Base-by-base conservation (phyloP, 2,113 vertebrate species). In the Gnathonemus echidnorhynchus region DNA sequence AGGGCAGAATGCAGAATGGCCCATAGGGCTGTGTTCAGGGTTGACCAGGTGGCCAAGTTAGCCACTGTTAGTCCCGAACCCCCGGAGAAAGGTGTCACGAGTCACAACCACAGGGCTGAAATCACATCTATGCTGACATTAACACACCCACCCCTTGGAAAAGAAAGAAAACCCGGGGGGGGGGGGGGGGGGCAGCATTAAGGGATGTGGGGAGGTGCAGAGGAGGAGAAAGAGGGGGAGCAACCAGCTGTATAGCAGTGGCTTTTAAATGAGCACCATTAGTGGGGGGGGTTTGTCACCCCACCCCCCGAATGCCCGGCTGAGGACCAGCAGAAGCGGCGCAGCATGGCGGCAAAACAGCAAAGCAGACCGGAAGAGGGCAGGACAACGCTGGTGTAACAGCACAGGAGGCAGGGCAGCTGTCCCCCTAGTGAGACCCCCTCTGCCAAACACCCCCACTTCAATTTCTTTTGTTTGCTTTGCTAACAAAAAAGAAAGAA, bases 301-400 rank as follows among this genome's bases (percentile, higher is more conserved):
- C 19, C 53, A 62, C 53, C 52, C 53, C 46, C 50, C 21, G 39
- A 58, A 58, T 35, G 70, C 70, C 70, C 15, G 50, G 86, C 87
- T 88, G 53, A 58, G 15, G 70, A 39, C 15, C 53, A 9, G 48
- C 48, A 87, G 85, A 88, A 88, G 87, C 31, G 0, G 42, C 9
- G 53, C 35, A 62, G 52, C 19, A 88, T 58, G 53, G 6, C 21
- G 5, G 49, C 45, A 80, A 35, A 46, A 74, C n/a, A 88, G 48
- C 21, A 42, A 50, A 83, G 31, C 35, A 56, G 77, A 84, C 62
- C 3, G 24, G 6, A 15, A 50, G 35, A 50, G 19, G 70, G 17
- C 17, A 74, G 56, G 74, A 15, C 92, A 93, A 94, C 92, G 94
- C 94, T 91, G 92, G 90, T 94, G 95, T 93, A 94, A 93, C 89